Base-by-base conservation (phyloP, 2,797 vertebrate genomes). In the Lates japonicus region DNA sequence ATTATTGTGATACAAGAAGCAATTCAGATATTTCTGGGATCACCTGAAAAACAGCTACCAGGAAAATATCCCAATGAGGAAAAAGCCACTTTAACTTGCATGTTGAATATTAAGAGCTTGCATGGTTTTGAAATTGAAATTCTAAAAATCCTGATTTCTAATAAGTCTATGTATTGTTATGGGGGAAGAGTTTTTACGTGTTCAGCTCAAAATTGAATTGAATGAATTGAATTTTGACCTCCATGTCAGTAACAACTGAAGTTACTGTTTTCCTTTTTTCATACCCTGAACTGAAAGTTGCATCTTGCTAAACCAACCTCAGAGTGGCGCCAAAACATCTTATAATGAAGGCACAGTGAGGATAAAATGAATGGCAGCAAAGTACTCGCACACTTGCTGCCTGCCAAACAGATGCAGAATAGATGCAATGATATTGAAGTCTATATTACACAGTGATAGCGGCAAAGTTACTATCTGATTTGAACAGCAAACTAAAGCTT, bases 261-360 rank as follows among this genome's bases (percentile, higher is more conserved):
- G n/a, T 12, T 29, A 13, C 25, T 0, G 0, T 22, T 78, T 60
- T 52, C 5, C n/a, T 42, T 74, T 74, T 29, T 72, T 60, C 11
- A 33, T 41, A 22, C 6, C 49, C 0, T 42, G 37, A 76, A 59
- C 1, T 20, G 1, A 31, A 39, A 70, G 52, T 41, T 84, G 89
- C 62, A 82, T 5, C 13, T 49, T 13, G 8, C 37, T 14, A 16
- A 49, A 39, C 2, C 31, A 70, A 68, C 81, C 93, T 58, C 82
- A 70, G 17, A 90, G 72, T 86, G 90, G 89, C 64, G 51, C 69
- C 80, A 83, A 25, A 82, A 55, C 33, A 74, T 66, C 35, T 51
- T 14, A 11, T 29, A 74, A 67, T n/a, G 14, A 69, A 58, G 16
- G 35, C 59, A 7, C 7, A 12, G 7, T 20, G 7, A 54, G 1